Conservation (phyloP, 2,888 invertebrate species). For the Spatulosminthurus flaviceps region DNA sequence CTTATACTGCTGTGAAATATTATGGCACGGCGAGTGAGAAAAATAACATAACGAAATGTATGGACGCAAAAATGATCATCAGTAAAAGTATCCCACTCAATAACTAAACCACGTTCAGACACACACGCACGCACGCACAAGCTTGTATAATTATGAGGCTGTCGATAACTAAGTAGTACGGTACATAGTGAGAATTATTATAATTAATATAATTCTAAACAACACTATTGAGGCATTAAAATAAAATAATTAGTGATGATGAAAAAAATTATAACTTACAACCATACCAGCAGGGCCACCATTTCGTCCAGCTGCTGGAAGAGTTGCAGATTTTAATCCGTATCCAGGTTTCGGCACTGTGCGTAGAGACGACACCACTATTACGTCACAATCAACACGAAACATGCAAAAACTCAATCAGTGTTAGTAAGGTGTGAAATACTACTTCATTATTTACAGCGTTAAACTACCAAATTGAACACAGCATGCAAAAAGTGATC, state of each 20-base stretch:
- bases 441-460: no score
- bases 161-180: no score
- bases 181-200: not conserved
- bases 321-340: conserved; percentile 78
- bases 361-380: conserved; percentile 72
- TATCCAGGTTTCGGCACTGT: conserved; percentile 81
- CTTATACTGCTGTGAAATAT: no score
- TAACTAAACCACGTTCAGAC: not conserved
- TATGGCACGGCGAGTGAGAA: not conserved
- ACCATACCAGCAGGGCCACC: conserved; percentile 66
- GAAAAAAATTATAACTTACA: conserved; percentile 63
- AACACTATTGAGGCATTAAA: not conserved
- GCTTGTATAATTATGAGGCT: no score
- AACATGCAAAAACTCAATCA: conserved; percentile 58
- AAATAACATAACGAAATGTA: no score
- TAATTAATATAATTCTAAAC: not conserved
- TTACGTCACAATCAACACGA: conserved; percentile 52
- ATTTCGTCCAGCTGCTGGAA: conserved; percentile 73
- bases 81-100: no score
- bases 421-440: conserved; percentile 50
- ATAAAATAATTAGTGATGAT: conserved; percentile 27
- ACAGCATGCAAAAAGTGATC: no score
- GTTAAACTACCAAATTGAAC: no score
- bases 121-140: not conserved
- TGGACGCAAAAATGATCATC: no score